Evolutionary conservation across 1,140 invertebrate species (phyloP).

Genomic region (Musca vetustissima): DNA sequence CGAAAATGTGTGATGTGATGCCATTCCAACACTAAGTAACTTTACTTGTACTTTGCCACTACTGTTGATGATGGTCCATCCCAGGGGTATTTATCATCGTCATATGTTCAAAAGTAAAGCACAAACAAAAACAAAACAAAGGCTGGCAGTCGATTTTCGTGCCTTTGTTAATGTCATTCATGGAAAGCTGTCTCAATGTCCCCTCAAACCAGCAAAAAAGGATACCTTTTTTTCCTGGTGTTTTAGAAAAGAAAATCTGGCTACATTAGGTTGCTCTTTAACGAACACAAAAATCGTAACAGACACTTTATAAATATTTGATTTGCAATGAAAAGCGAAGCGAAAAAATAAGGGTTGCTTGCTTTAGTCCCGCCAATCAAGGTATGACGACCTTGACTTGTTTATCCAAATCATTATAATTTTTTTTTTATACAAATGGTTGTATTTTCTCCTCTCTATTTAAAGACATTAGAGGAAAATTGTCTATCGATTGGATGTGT

Average conservation of each 20-base stretch:
- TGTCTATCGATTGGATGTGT: too few species aligned
- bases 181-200: background rate
- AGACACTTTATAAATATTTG: conserved; percentile 3
- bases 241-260: too few species aligned
- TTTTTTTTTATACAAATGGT: background rate
- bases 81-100: conserved; percentile 17
- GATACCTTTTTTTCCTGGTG: too few species aligned
- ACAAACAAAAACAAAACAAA: background rate
- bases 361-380: background rate
- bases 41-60: conserved; percentile 1
- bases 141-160: background rate
- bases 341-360: background rate
- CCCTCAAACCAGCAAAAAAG: too few species aligned
- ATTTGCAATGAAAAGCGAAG: background rate
- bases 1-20: conserved; percentile 5
- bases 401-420: background rate
- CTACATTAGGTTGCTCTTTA: too few species aligned
- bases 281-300: background rate
- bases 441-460: background rate
- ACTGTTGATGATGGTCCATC: conserved; percentile 1
- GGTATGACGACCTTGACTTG: background rate
- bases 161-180: background rate
- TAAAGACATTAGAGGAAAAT: too few species aligned
- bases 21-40: background rate
- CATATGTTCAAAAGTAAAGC: conserved; percentile 4